Evolutionary conservation across 2,888 invertebrate species (phyloP).

Genomic region (Dynastes tityus): DNA sequence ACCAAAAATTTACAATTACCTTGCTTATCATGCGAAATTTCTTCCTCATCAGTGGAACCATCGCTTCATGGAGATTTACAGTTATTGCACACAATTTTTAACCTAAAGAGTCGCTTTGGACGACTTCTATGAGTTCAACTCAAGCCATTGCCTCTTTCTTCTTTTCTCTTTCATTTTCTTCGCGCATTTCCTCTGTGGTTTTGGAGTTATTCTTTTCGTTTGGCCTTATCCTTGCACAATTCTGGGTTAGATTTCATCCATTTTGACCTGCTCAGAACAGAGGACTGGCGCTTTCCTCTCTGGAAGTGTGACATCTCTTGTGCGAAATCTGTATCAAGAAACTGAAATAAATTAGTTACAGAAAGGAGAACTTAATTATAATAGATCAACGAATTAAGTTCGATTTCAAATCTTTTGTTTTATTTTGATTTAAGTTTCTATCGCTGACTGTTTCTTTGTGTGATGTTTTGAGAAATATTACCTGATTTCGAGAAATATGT

Average conservation of each 20-base stretch:
- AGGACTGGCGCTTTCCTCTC: background rate
- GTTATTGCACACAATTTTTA: background rate
- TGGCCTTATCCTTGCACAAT: background rate
- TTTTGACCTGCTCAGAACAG: constrained; percentile 23
- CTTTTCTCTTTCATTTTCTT: background rate
- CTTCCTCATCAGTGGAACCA: too few species aligned
- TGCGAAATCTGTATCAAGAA: constrained; percentile 43
- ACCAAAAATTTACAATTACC: background rate
- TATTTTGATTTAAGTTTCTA: too few species aligned
- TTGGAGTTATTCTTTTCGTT: background rate
- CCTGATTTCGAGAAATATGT: constrained; percentile 42
- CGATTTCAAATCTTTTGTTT: too few species aligned
- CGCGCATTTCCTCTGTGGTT: background rate
- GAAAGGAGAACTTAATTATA: background rate
- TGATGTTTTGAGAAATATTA: constrained; percentile 8
- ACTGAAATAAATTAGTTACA: constrained; percentile 35
- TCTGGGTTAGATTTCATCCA: constrained; percentile 30
- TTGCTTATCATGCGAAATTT: too few species aligned
- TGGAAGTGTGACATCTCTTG: constrained; percentile 20
- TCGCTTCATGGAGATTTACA: background rate
- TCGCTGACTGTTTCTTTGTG: background rate
- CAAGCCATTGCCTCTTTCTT: background rate
- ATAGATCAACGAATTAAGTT: too few species aligned
- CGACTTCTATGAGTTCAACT: too few species aligned
- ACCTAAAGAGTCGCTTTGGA: background rate